A percentile compares a stretch with the other conserved stretches of the same genome.
phyloP scores from a whole-genome alignment of 2,888 invertebrate genomes.

The Platerodrilus igneus region DNA sequence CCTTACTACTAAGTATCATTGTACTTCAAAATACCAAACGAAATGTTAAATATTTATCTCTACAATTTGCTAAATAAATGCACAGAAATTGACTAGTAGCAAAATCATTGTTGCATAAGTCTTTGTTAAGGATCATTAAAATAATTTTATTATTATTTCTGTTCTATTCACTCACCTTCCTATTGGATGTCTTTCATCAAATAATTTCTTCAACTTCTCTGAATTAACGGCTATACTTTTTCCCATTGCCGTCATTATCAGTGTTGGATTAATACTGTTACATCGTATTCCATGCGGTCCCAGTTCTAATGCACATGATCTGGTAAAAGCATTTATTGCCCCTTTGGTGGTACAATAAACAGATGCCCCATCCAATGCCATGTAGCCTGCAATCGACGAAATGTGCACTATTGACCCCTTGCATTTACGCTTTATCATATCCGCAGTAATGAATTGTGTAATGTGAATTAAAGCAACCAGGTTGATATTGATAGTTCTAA shows the following conservation, averaged over 20 bases:
- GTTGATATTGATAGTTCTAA: conserved; percentile 60
- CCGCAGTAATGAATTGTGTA: conserved; percentile 69
- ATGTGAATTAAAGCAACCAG: conserved; percentile 77
- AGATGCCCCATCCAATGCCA: conserved; percentile 67
- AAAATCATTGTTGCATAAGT: no score
- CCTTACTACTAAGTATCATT: no score
- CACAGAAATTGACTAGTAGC: no score
- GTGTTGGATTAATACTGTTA: conserved; percentile 88
- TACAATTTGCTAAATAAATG: no score
- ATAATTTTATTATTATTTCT: no score
- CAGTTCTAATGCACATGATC: conserved; percentile 77
- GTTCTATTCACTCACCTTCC: no score
- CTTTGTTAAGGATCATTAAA: no score
- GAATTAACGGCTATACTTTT: no score
- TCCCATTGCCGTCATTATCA: conserved; percentile 84
- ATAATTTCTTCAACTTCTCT: no score
- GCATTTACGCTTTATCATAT: conserved; percentile 62
- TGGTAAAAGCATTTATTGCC: conserved; percentile 77
- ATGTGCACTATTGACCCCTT: conserved; percentile 79
- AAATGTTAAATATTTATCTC: no score
- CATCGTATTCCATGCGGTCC: conserved; percentile 76
- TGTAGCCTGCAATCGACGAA: conserved; percentile 74
- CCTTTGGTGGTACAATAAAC: conserved; percentile 80
- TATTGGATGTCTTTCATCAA: no score
- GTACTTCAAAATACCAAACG: no score